phyloP scores from a whole-genome alignment of 37 sponge, comb jelly and placozoan species.

The Eunapius fragilis region DNA sequence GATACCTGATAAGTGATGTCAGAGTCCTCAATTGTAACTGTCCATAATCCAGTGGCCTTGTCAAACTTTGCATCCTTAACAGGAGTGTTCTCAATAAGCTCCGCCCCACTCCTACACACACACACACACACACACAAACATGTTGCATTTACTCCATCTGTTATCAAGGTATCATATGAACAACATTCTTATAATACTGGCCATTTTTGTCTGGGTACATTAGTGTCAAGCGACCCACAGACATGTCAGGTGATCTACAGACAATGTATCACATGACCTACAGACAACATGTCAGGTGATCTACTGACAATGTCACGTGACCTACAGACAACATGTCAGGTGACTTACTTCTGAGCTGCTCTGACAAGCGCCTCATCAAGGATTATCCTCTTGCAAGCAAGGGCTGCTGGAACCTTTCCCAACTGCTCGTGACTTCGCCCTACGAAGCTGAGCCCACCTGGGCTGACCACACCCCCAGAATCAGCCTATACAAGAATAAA shows the following conservation, averaged over 20 bases:
- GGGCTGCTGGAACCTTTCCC: slow-evolving; percentile 57
- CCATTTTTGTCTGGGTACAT: too few species aligned
- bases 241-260: too few species aligned
- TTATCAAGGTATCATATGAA: too few species aligned
- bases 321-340: background rate
- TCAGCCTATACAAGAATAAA: slow-evolving; percentile 34
- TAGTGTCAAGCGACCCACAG: too few species aligned
- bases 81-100: slow-evolving; percentile 38
- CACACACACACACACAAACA: too few species aligned
- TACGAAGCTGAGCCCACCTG: slow-evolving; percentile 58
- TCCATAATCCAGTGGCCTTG: slow-evolving; percentile 55
- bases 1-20: slow-evolving; percentile 14
- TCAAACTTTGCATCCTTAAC: slow-evolving; percentile 58
- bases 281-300: background rate
- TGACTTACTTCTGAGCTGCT: slow-evolving; percentile 30
- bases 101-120: slow-evolving; percentile 45
- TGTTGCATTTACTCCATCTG: too few species aligned
- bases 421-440: slow-evolving; percentile 40
- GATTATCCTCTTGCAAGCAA: slow-evolving; percentile 57
- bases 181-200: too few species aligned
- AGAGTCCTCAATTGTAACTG: slow-evolving; percentile 43
- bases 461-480: slow-evolving; percentile 59
- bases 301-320: slow-evolving; percentile 4
- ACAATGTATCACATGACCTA: background rate
- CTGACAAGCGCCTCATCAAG: slow-evolving; percentile 45